Evolutionary conservation across 92 coral and sea anemone species (phyloP), one percentile per base, ranked within the genome.

Genomic region (Epizoanthus scotinus): DNA sequence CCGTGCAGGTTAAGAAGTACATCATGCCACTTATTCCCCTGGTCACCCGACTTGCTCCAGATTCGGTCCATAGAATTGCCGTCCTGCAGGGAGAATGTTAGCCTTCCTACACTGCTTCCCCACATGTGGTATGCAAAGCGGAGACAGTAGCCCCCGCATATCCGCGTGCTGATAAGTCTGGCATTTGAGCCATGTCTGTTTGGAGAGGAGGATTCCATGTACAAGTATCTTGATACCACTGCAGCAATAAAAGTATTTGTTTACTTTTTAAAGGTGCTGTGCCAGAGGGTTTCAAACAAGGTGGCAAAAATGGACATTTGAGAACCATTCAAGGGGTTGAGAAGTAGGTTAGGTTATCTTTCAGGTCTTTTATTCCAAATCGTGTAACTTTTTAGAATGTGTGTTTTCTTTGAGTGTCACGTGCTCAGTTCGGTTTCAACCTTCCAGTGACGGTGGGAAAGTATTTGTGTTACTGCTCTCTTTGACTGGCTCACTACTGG

Each of bases 41-140:
- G 94, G 63, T 84, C 62, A 6, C 90, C 89, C 6, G 67, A 79
- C 36, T 88, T 88, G 13, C 81, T 83, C 98, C 98, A 93, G 0
- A 96, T n/a, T 5, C 58, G 47, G 56, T 67, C 82, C 52, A 82
- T 67, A 25, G 56, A 70, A 2, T 82, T 80, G 3, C 82, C 70
- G 31, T 87, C 83, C 2, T 81, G 63, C 62, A 89, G 62, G 65
- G 77, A 89, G 56, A 96, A 81, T 62, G 84, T 84, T 62, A 96
- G 71, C 47, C 87, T 84, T 15, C 89, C 93, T 5, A 93, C 57
- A 26, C 86, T 78, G 24, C 58, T 74, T 25, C 99, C 99, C 47
- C 78, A 86, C 99, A 96, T 96, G 70, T 96, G 94, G 67, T 91
- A 93, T 54, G 78, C 89, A 63, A 96, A 93, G 8, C 86, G 87